phyloP scores from a whole-genome alignment of 2,113 vertebrate species.

The Felis chaus region DNA sequence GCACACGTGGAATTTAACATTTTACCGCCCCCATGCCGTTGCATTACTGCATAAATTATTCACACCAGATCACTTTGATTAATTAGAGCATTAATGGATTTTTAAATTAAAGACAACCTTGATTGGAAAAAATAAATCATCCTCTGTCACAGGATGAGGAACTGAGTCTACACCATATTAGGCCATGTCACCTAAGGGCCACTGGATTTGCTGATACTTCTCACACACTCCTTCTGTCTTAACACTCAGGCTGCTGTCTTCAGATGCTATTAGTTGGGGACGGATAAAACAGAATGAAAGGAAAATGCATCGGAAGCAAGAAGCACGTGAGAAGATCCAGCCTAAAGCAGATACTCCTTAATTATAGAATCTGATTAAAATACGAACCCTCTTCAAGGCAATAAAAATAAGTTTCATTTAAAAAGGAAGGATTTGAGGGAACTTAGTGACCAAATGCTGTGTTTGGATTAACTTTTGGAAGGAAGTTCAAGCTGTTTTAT shows the following conservation, averaged over 20 bases:
- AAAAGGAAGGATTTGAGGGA: not conserved
- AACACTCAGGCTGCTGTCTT: not conserved
- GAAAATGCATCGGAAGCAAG: not conserved
- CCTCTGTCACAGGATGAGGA: not conserved
- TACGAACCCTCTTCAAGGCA: not conserved
- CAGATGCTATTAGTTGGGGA: not conserved
- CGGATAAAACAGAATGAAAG: not conserved
- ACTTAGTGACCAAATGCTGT: not conserved
- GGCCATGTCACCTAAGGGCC: not conserved
- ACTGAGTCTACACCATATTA: not conserved
- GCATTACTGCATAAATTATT: constrained; percentile 38
- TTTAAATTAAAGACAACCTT: constrained; percentile 58
- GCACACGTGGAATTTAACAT: not conserved
- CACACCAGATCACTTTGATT: constrained; percentile 26
- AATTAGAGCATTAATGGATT: constrained; percentile 56
- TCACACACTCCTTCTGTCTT: not conserved
- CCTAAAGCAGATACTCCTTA: not conserved
- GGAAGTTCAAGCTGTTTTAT: not conserved
- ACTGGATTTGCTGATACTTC: not conserved
- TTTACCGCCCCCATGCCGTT: not conserved
- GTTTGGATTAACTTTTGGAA: not conserved
- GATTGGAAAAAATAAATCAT: constrained; percentile 62
- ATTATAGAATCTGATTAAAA: not conserved
- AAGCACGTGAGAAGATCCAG: not conserved
- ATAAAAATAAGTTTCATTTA: not conserved